Percentiles rank a stretch among this genome's conserved stretches.
phyloP scores from a whole-genome alignment of 2,888 invertebrate genomes.

The Celastrina argiolus region DNA sequence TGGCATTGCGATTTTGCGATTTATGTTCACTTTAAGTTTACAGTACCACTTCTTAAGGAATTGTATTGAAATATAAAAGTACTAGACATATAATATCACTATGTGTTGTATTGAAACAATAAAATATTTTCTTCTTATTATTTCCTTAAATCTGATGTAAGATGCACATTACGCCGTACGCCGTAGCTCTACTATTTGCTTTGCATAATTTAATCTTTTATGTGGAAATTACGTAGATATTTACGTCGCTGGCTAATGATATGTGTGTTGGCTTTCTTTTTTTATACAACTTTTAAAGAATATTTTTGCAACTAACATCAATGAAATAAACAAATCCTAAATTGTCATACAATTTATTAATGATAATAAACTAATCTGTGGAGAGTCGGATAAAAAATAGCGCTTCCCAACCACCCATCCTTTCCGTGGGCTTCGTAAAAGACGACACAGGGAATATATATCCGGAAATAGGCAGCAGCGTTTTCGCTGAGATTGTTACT shows the following conservation, averaged over 20 bases:
- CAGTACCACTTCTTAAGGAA: neutral
- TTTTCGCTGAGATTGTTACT: no score
- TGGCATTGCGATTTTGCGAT: neutral
- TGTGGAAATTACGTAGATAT: neutral
- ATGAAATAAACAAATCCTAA: no score
- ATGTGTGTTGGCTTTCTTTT: neutral
- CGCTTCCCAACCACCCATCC: no score
- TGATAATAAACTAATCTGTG: no score
- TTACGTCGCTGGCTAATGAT: neutral
- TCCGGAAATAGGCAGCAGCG: no score
- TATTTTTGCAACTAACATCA: no score
- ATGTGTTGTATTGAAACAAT: neutral
- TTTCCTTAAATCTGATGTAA: neutral
- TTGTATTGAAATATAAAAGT: neutral
- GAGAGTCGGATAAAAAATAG: no score
- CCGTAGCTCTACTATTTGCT: slow-evolving; percentile 1
- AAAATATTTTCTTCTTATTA: neutral
- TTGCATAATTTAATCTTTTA: slow-evolving; percentile 7
- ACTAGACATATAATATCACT: neutral
- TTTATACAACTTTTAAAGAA: neutral
- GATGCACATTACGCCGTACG: neutral
- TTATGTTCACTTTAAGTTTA: neutral
- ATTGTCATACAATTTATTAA: no score
- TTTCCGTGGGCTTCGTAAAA: no score
- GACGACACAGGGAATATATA: no score